These are phyloP conservation scores for Thamnophis sirtalis DNA, from an alignment of 2,113 vertebrate genomes.

Conservation along the genomic window DNA sequence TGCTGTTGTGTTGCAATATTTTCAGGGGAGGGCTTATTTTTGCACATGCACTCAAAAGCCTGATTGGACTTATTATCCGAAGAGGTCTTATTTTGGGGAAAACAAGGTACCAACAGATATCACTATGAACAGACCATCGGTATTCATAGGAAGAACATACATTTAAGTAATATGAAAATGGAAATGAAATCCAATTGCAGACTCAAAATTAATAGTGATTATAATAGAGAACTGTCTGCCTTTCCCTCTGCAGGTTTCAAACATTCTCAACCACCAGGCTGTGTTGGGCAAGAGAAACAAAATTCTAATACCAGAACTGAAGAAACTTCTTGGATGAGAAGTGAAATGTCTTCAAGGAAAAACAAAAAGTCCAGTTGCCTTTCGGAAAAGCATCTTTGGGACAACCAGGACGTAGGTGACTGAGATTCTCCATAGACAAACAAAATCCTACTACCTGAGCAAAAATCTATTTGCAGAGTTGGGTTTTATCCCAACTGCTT, in stretches of 20 bases:
- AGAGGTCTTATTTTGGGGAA: no score
- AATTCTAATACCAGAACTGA: neutral
- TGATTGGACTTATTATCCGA: no score
- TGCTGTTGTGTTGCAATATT: no score
- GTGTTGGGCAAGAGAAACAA: neutral
- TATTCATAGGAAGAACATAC: neutral
- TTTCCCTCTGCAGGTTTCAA: neutral
- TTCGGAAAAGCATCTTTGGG: neutral
- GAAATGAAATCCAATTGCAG: neutral
- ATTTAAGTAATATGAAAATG: neutral
- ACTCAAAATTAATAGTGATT: neutral
- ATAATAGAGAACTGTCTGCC: neutral
- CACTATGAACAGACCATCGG: slow-evolving; percentile 16
- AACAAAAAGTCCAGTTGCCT: neutral
- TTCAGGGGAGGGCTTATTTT: no score
- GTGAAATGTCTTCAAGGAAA: neutral
- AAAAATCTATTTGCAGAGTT: neutral
- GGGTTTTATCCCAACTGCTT: neutral
- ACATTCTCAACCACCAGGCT: neutral
- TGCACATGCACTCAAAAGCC: no score
- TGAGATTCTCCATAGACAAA: neutral
- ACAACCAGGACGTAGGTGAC: neutral
- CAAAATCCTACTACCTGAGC: neutral
- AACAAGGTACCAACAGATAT: no score
- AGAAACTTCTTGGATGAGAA: neutral